These are phyloP conservation scores for Nestor notabilis DNA, from an alignment of 2,113 vertebrate genomes.

Conservation along the genomic window DNA sequence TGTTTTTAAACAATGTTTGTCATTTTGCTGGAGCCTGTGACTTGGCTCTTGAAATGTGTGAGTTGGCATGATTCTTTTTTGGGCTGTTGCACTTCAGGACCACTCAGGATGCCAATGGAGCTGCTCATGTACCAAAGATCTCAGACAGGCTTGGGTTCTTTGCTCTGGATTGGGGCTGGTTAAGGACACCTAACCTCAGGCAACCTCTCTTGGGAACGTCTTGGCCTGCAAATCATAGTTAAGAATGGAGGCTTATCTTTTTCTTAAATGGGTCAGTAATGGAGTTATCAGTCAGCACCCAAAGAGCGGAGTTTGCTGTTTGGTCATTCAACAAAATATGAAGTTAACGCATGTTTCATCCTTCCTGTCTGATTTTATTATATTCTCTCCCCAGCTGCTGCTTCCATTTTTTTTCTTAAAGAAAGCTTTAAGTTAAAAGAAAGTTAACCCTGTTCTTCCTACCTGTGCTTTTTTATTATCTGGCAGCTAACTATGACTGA, in stretches of 20 bases:
- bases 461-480: neutral
- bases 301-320: neutral
- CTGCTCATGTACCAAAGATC: neutral
- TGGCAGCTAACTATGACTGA: neutral
- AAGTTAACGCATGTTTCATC: neutral
- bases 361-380: neutral
- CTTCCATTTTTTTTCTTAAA: neutral
- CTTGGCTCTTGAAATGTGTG: neutral
- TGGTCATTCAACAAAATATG: neutral
- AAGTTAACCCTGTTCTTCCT: neutral
- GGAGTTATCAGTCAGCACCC: neutral
- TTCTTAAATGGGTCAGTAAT: neutral
- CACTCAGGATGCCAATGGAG: fast-evolving
- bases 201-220: neutral
- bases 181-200: neutral
- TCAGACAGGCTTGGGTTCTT: fast-evolving
- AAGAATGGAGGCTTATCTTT: neutral
- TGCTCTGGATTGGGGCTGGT: neutral
- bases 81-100: neutral
- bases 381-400: neutral
- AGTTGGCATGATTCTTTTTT: neutral
- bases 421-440: too few relatives aligned
- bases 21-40: neutral
- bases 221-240: neutral
- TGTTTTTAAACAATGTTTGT: slow-evolving; percentile 42